phyloP scores from a whole-genome alignment of 2,888 invertebrate genomes.

The Apamea epomidion region DNA sequence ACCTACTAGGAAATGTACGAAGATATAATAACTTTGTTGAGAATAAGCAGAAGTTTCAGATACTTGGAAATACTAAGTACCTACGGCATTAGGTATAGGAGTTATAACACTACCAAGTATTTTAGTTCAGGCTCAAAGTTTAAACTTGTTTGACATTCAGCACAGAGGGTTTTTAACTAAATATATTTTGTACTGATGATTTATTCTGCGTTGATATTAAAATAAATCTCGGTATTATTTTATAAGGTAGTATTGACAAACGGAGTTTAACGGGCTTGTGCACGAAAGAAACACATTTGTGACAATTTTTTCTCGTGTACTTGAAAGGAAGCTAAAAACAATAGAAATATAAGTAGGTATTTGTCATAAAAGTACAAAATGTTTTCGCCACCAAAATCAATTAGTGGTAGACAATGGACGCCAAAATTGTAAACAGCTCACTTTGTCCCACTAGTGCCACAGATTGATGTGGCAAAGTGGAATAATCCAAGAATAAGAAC shows the following conservation, averaged over 20 bases:
- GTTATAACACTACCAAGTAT: conserved; percentile 19
- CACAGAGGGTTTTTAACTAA: neutral
- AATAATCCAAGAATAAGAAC: neutral
- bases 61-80: conserved; percentile 1
- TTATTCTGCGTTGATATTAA: neutral
- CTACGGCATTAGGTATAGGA: neutral
- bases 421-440: neutral
- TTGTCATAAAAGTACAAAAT: neutral
- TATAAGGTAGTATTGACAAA: neutral
- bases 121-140: conserved; percentile 16
- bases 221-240: neutral
- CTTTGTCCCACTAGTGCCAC: neutral
- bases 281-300: neutral
- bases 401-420: neutral
- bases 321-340: neutral
- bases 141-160: neutral
- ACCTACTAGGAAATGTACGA: neutral
- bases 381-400: too few species aligned
- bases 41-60: conserved; percentile 22
- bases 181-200: neutral
- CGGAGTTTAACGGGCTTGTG: neutral
- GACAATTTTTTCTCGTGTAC: neutral
- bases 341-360: neutral
- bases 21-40: conserved; percentile 15
- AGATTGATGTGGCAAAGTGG: neutral